Conservation (phyloP, 2,113 vertebrate species). For the Rostratula benghalensis region DNA sequence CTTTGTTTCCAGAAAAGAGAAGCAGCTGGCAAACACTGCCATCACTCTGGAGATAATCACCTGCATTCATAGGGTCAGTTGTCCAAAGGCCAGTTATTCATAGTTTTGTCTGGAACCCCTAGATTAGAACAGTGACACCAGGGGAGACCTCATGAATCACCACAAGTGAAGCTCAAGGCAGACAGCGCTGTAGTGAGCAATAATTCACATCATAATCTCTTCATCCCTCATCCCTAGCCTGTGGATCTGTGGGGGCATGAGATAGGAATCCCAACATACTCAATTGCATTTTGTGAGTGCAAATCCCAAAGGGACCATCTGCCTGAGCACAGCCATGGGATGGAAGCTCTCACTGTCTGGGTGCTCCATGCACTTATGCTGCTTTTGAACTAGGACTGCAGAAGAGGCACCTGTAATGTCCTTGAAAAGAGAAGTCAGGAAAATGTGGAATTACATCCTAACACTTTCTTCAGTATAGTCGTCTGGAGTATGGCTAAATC, state of each 20-base stretch:
- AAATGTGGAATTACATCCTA: neutral
- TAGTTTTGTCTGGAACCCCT: neutral
- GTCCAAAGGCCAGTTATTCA: neutral
- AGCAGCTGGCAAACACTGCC: neutral
- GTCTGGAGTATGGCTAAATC: neutral
- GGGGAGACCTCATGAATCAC: neutral
- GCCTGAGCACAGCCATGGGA: neutral
- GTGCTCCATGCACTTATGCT: neutral
- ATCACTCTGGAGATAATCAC: neutral
- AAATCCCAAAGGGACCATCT: neutral
- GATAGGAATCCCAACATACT: neutral
- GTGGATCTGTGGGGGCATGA: neutral
- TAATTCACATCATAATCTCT: neutral
- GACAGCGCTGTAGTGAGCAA: neutral
- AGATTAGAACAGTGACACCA: neutral
- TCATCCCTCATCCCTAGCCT: neutral
- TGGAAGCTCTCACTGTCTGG: neutral
- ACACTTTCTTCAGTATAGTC: neutral
- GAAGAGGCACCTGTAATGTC: neutral
- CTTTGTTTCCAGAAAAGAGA: neutral
- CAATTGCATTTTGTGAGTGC: neutral
- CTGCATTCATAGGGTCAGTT: neutral
- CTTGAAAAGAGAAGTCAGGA: neutral
- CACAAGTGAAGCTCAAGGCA: neutral
- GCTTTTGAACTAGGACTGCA: neutral